Evolutionary conservation across 1,140 invertebrate genomes (phyloP).

Genomic region (Parapsyche elsis): DNA sequence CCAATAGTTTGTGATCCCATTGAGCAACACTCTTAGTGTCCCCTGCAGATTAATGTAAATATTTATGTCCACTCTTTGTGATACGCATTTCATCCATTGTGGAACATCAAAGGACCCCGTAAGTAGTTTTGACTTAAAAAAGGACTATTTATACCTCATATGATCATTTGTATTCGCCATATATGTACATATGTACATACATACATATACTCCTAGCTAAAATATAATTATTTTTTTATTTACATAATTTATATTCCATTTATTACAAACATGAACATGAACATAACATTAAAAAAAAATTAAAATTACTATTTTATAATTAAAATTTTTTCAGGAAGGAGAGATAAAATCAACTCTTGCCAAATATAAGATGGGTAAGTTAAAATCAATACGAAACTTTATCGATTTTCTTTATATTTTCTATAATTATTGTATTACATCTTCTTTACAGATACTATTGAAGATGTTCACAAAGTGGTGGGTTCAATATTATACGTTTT

Average conservation of each 20-base stretch:
- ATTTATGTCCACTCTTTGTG: slow-evolving; percentile 34
- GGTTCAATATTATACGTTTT: slow-evolving; percentile 44
- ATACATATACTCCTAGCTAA: too few species aligned
- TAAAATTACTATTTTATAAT: slow-evolving; percentile 4
- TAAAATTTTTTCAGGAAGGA: slow-evolving; percentile 25
- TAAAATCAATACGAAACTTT: neutral
- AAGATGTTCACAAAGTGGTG: slow-evolving; percentile 46
- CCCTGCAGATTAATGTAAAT: slow-evolving; percentile 39
- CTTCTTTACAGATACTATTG: slow-evolving; percentile 46
- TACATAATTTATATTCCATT: too few species aligned
- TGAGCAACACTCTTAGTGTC: neutral
- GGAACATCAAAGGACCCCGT: slow-evolving; percentile 27
- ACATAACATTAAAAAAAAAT: too few species aligned
- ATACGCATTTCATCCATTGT: slow-evolving; percentile 41
- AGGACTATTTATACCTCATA: slow-evolving; percentile 2
- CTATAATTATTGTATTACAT: slow-evolving; percentile 18
- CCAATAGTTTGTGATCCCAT: neutral
- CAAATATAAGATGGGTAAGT: slow-evolving; percentile 31
- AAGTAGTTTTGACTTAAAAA: slow-evolving; percentile 27
- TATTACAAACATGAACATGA: too few species aligned
- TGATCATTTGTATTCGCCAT: neutral
- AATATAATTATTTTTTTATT: too few species aligned
- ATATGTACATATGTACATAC: neutral
- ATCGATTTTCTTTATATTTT: neutral
- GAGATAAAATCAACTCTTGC: slow-evolving; percentile 34